Percentiles rank a stretch among this genome's conserved stretches.
phyloP scores from a whole-genome alignment of 2,797 vertebrate species.

The Neosalanx taihuensis region DNA sequence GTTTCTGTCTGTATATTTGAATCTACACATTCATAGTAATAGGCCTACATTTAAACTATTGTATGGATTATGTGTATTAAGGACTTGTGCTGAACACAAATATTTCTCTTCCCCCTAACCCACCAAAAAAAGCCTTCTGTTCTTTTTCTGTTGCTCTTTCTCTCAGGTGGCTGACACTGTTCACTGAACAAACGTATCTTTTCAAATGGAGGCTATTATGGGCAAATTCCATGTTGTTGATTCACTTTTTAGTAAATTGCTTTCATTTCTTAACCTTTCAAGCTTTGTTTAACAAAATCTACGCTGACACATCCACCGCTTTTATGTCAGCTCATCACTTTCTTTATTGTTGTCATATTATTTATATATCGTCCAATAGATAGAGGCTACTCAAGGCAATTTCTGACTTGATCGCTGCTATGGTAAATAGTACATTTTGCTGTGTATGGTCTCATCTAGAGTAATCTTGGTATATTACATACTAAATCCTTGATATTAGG shows the following conservation, averaged over 20 bases:
- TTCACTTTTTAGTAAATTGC: not conserved
- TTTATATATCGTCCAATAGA: too few relatives aligned
- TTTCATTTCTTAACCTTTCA: not conserved
- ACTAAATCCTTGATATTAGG: not conserved
- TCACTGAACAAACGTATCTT: not conserved
- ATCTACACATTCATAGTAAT: too few relatives aligned
- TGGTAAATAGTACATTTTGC: too few relatives aligned
- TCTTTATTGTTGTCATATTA: too few relatives aligned
- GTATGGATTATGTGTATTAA: not conserved
- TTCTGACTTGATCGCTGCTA: too few relatives aligned
- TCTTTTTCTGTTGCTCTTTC: not conserved
- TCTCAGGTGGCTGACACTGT: not conserved
- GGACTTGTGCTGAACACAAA: too few relatives aligned
- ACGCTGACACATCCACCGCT: slow-evolving; percentile 45
- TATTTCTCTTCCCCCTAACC: not conserved
- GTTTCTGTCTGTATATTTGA: too few relatives aligned
- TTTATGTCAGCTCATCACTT: not conserved
- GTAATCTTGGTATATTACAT: slow-evolving; percentile 21
- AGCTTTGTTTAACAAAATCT: slow-evolving; percentile 15
- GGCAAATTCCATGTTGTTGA: not conserved
- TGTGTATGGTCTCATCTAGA: slow-evolving; percentile 43
- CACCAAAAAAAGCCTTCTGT: not conserved
- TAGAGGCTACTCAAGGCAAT: too few relatives aligned
- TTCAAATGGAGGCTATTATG: not conserved
- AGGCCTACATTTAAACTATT: not conserved